phyloP scores from a whole-genome alignment of 1,140 invertebrate genomes.

The Proales similis region DNA sequence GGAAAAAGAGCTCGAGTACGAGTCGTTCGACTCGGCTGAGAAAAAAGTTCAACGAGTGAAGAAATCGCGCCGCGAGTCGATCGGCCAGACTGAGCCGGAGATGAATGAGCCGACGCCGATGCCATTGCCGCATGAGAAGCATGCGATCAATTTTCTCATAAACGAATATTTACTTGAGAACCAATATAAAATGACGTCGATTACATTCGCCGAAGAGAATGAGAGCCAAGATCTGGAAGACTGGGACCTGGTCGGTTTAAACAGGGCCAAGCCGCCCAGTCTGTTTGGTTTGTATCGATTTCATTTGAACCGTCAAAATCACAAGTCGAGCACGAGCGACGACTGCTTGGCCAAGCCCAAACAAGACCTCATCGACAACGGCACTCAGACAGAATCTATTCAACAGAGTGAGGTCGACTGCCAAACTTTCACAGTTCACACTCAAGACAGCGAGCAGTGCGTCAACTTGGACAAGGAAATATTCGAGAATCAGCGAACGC shows the following conservation, averaged over 20 bases:
- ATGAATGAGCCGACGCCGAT: constrained; percentile 40
- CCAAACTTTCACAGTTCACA: background rate
- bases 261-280: constrained; percentile 71
- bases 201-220: constrained; percentile 85
- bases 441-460: background rate
- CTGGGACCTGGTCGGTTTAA: constrained; percentile 78
- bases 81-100: constrained; percentile 1
- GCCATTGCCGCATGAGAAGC: constrained; percentile 63
- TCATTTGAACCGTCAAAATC: constrained; percentile 46
- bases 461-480: constrained; percentile 28
- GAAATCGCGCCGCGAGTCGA: background rate
- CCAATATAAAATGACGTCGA: constrained; percentile 77
- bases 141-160: constrained; percentile 76
- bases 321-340: background rate
- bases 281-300: constrained; percentile 70
- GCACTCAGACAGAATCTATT: constrained; percentile 8
- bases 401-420: background rate
- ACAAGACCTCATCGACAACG: background rate
- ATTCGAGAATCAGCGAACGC: constrained; percentile 29
- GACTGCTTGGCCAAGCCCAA: background rate
- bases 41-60: background rate
- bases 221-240: constrained; percentile 82
- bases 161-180: constrained; percentile 75
- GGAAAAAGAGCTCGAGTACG: constrained; percentile 1
- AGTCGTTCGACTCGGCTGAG: constrained; percentile 1